Percentiles rank a stretch among this genome's conserved stretches.
phyloP scores from a whole-genome alignment of 2,797 vertebrate genomes.

The Cetoscarus ocellatus region DNA sequence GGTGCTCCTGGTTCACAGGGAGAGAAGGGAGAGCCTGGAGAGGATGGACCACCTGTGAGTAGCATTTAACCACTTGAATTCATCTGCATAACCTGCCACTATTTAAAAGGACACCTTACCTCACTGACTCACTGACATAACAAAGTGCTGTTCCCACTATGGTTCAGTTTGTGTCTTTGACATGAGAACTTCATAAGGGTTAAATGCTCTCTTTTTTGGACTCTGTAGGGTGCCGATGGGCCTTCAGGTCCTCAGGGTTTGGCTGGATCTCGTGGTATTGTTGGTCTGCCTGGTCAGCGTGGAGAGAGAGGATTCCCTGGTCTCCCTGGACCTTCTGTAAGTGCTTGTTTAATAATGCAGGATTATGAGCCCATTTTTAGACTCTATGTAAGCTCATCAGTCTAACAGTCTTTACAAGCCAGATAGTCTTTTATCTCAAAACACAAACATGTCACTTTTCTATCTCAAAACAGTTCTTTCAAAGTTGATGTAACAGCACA shows the following conservation, averaged over 20 bases:
- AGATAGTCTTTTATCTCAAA: too few relatives aligned
- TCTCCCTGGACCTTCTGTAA: constrained; percentile 94
- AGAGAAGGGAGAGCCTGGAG: constrained; percentile 94
- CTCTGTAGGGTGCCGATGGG: constrained; percentile 89
- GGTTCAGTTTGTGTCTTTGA: neutral
- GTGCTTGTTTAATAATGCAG: constrained; percentile 49
- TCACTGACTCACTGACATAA: constrained; percentile 3
- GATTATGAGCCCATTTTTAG: constrained; percentile 7
- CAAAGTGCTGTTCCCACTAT: neutral
- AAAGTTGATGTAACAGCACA: too few relatives aligned
- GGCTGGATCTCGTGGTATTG: constrained; percentile 94
- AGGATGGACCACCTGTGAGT: constrained; percentile 89
- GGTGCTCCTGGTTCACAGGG: constrained; percentile 88
- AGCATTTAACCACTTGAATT: constrained; percentile 7
- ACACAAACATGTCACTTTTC: too few relatives aligned
- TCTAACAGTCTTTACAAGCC: too few relatives aligned
- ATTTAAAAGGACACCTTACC: neutral
- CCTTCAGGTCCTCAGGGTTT: constrained; percentile 92
- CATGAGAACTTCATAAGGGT: constrained; percentile 1
- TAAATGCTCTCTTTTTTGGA: constrained; percentile 5
- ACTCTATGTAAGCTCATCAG: too few relatives aligned
- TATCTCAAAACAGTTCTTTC: too few relatives aligned
- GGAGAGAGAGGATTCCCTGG: constrained; percentile 97
- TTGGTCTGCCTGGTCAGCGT: constrained; percentile 96
- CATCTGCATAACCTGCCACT: neutral